These are phyloP conservation scores for Phocides pigmalion DNA, from an alignment of 1,140 invertebrate species.

Conservation along the genomic window DNA sequence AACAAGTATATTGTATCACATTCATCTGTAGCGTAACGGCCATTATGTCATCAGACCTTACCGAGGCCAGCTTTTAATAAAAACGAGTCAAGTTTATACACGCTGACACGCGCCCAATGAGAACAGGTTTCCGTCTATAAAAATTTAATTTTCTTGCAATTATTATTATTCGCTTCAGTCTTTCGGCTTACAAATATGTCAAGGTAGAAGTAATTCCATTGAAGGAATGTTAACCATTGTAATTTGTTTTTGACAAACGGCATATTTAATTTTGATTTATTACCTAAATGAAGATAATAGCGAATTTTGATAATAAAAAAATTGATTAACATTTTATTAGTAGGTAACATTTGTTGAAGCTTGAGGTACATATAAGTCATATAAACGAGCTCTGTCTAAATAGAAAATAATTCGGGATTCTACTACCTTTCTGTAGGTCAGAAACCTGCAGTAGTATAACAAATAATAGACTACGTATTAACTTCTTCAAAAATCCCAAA, in stretches of 20 bases:
- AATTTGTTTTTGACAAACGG: background rate
- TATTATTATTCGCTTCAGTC: constrained; percentile 18
- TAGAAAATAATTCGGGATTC: too few relatives aligned
- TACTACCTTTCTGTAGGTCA: too few relatives aligned
- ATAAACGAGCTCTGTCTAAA: too few relatives aligned
- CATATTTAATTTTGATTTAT: background rate
- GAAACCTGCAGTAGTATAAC: too few relatives aligned
- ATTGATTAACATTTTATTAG: too few relatives aligned
- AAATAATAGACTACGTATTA: too few relatives aligned
- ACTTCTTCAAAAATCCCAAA: too few relatives aligned
- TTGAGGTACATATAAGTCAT: too few relatives aligned
- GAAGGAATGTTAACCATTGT: background rate
- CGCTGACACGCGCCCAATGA: constrained; percentile 46
- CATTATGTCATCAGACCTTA: constrained; percentile 56
- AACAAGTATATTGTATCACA: constrained; percentile 9
- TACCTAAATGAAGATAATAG: background rate
- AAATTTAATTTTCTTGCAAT: constrained; percentile 29
- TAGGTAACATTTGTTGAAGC: too few relatives aligned
- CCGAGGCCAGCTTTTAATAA: constrained; percentile 53
- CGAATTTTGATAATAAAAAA: too few relatives aligned
- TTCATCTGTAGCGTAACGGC: constrained; percentile 30
- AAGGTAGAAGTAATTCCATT: constrained; percentile 39
- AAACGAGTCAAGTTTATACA: constrained; percentile 40
- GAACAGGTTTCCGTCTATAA: constrained; percentile 53
- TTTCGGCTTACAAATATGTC: constrained; percentile 39